Evolutionary conservation across 2,113 vertebrate species (phyloP), one percentile per base, ranked within the genome.

Genomic region (Polypterus bichir): DNA sequence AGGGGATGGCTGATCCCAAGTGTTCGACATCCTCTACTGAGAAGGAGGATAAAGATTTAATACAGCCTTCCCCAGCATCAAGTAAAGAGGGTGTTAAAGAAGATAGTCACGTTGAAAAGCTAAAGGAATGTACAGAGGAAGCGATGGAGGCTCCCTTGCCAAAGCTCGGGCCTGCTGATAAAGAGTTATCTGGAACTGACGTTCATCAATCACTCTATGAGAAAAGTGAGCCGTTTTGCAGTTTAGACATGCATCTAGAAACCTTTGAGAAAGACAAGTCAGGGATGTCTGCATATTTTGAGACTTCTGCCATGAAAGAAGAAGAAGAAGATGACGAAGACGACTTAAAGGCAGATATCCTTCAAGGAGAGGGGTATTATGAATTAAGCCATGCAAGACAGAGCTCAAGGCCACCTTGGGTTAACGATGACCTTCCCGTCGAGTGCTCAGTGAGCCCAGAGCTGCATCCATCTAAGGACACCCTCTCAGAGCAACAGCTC

Each of bases 211-310:
- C 27, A 7, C 6, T 45, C 9, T 54, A 57, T 44, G 59, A 66
- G n/a, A 61, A 57, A 55, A 47, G 11, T 3, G 65, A 62, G 4
- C 49, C 44, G 4, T 47, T 44, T 6, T 44, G 11, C 11, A 48
- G 46, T 46, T 65, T 11, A 27, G 70, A 48, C 48, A 61, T 63
- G 69, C 76, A 49, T 47, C 53, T 46, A 73, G 73, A 68, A 69
- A 86, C 27, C 64, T 67, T 76, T 47, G 76, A 81, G 74, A 91
- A 76, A 65, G 94, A 97, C 77, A 89, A 82, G 61, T 97, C 94
- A 5, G 96, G 93, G 65, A 96, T 97, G 93, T 98, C 94, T 0
- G 94, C 92, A 59, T 99, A 99, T 79, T 99, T 99, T 82, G 96
- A 99, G 83, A 99, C 96, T 11, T 97, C 94, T 65, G 76, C 91